Conservation (phyloP, 2,797 vertebrate genomes). For the Streptopelia turtur region DNA sequence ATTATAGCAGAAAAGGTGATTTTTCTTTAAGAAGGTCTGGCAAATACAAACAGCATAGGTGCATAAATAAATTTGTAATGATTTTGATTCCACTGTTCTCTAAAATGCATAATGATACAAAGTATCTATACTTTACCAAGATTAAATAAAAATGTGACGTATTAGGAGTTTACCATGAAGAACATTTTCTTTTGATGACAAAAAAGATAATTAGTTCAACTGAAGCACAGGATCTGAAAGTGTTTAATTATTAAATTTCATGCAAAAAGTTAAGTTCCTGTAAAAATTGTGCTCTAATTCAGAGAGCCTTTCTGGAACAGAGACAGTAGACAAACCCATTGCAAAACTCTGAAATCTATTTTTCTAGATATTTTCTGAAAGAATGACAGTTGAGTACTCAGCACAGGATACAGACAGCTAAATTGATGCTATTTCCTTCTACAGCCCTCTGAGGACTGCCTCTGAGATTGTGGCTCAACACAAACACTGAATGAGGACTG, state of each 20-base stretch:
- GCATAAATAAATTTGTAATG: background rate
- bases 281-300: background rate
- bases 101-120: background rate
- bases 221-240: background rate
- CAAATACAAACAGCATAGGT: background rate
- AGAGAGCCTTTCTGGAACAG: background rate
- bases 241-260: background rate
- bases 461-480: background rate
- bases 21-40: background rate
- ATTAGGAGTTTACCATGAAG: background rate
- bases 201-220: background rate
- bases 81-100: background rate
- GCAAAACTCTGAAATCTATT: background rate
- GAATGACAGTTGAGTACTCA: background rate
- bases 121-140: background rate
- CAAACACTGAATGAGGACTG: background rate
- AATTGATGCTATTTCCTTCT: background rate
- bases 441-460: background rate
- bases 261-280: background rate
- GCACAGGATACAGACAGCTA: background rate
- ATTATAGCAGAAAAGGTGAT: background rate
- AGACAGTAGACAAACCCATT: background rate
- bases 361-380: background rate
- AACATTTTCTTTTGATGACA: background rate
- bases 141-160: background rate